Evolutionary conservation across 2,888 invertebrate species (phyloP).

Genomic region (Abrostola tripartita): DNA sequence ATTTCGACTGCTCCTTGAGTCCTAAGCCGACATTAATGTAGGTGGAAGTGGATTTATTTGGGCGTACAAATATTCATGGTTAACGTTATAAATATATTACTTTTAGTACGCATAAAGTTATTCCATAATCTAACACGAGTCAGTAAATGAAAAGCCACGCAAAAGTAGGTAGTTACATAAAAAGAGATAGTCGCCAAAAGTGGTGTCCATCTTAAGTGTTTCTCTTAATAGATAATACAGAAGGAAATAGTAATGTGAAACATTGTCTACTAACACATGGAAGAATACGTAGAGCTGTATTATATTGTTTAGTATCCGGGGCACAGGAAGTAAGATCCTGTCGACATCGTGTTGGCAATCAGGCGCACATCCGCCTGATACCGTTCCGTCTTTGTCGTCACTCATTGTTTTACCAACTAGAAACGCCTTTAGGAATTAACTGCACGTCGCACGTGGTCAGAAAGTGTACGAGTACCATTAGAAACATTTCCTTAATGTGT

Average conservation of each 20-base stretch:
- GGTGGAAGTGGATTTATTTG: constrained; percentile 23
- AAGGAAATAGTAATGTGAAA: constrained; percentile 36
- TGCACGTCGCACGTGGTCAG: constrained; percentile 29
- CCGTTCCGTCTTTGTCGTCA: constrained; percentile 41
- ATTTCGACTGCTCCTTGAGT: constrained; percentile 46
- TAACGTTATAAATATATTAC: background rate
- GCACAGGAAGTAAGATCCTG: constrained; percentile 72
- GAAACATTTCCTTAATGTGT: constrained; percentile 59
- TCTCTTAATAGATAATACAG: constrained; percentile 15
- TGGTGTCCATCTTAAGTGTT: constrained; percentile 23
- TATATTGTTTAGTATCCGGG: constrained; percentile 63
- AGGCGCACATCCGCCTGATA: constrained; percentile 73
- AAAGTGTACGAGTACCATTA: constrained; percentile 44
- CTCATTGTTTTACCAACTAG: constrained; percentile 45
- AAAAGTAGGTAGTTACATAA: background rate
- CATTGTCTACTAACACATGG: constrained; percentile 15
- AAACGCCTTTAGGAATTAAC: constrained; percentile 45
- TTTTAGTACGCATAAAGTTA: background rate
- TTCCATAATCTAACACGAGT: background rate
- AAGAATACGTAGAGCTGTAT: constrained; percentile 20
- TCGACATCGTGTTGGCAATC: constrained; percentile 71
- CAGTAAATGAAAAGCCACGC: background rate
- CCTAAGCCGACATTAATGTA: constrained; percentile 33
- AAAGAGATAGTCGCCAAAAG: constrained; percentile 1
- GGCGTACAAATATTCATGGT: constrained; percentile 4